A percentile compares a stretch with the other conserved stretches of the same genome.
These are phyloP conservation scores for Meandrina meandrites DNA, from an alignment of 92 coral and sea anemone species.

Conservation along the genomic window DNA sequence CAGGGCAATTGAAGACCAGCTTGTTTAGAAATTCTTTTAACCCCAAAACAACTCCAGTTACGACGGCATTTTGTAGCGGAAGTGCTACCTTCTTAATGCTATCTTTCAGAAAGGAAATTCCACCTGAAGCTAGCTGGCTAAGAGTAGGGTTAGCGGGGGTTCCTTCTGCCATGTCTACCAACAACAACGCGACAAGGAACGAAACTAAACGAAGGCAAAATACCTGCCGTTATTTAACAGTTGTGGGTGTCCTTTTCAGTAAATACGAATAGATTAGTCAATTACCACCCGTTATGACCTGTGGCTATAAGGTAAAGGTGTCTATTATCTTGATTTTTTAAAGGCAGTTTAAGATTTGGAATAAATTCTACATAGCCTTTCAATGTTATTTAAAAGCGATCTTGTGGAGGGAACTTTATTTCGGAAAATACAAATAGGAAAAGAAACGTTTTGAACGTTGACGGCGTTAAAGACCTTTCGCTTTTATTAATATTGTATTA, in stretches of 20 bases:
- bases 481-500: too few species aligned
- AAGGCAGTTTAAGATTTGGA: background rate
- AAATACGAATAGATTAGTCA: background rate
- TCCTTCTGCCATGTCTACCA: background rate
- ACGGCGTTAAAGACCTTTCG: background rate
- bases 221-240: background rate
- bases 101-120: background rate
- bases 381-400: background rate
- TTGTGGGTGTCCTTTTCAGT: background rate
- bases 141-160: background rate
- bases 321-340: background rate
- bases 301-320: background rate
- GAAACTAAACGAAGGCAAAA: background rate
- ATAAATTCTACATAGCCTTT: background rate
- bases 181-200: background rate
- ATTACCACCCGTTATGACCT: background rate
- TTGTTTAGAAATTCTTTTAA: slow-evolving; percentile 1
- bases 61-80: slow-evolving; percentile 1
- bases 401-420: background rate
- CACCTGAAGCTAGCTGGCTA: background rate
- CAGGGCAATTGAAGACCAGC: slow-evolving; percentile 44
- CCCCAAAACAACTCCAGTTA: slow-evolving; percentile 9
- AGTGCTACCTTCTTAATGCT: background rate
- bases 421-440: background rate
- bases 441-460: background rate